Evolutionary conservation across 2,113 vertebrate genomes (phyloP).

Genomic region (Odobenus rosmarus): DNA sequence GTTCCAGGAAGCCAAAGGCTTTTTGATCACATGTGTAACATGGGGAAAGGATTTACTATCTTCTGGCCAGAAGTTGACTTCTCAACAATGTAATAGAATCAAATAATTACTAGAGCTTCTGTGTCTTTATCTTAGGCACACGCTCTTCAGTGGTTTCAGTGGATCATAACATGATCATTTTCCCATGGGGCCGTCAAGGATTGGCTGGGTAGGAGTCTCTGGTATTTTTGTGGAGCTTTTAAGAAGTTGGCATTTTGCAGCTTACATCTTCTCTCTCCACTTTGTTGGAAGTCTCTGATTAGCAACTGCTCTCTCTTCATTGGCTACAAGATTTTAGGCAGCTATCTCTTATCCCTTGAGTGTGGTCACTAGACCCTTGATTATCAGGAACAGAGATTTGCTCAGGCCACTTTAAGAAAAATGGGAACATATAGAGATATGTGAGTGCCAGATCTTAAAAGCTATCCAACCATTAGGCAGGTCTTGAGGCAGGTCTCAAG

Average conservation of each 20-base stretch:
- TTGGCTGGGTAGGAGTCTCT: not conserved
- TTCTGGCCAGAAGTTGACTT: not conserved
- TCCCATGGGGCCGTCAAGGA: not conserved
- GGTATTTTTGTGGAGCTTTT: not conserved
- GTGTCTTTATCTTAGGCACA: not conserved
- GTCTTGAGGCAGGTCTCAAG: not conserved
- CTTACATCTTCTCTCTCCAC: not conserved
- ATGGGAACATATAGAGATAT: not conserved
- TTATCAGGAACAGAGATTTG: not conserved
- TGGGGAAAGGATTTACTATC: not conserved
- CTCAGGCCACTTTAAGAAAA: not conserved
- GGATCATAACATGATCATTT: not conserved
- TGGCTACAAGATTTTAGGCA: not conserved
- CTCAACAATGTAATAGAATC: not conserved
- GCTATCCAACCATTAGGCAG: not conserved
- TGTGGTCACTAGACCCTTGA: not conserved
- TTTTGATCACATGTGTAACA: not conserved
- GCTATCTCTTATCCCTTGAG: not conserved
- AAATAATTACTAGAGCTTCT: not conserved
- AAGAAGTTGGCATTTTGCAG: not conserved
- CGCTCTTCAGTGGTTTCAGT: not conserved
- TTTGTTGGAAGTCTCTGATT: not conserved
- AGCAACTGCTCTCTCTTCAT: not conserved
- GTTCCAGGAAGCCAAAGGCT: constrained; percentile 26
- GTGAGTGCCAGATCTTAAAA: not conserved